Evolutionary conservation across 2,888 invertebrate genomes (phyloP), one percentile per base, ranked within the genome.

Genomic region (Nemurella pictetii): DNA sequence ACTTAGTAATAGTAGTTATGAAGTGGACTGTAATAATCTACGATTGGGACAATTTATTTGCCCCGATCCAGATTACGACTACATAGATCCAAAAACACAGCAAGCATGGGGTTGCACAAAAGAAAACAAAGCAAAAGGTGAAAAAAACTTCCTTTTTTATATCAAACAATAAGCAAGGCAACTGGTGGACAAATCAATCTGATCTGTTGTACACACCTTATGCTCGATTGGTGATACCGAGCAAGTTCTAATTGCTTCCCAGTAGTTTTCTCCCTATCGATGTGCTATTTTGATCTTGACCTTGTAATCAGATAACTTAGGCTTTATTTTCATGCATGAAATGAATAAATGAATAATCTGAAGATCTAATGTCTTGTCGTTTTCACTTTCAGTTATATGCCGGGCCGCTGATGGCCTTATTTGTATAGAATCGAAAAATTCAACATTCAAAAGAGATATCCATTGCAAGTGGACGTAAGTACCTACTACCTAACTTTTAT

Each of bases 381-480:
- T 82, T 87, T 85, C 84, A 85, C 86, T 91, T 92, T 84, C 90
- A 96, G 97, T 97, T 55, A 91, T 92, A 88, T 98, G 98, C 90
- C 92, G 95, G 88, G 96, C 97, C 80, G 96, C 95, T 1, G 95
- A 95, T 86, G 95, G 95, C 9, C 94, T 99, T 83, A 93, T 93
- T 86, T 99, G 99, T 89, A 92, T 92, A 88, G 95, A 95, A 90
- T 94, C 95, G 0, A 94, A 94, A 84, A 96, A 95, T 89, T 93
- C 94, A 36, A 95, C 95, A 25, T 99, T 98, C 90, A 94, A 93
- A 84, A 95, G 92, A 88, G 95, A 96, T 88, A 92, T 97, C 88
- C 95, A 96, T 12, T 99, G 99, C 91, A 95, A 96, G 92, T 98
- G 97, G 96, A 98, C 98, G 97, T 97, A 93, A 94, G 97, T 94